Conservation (phyloP, 2,888 invertebrate species). For the Cantharis rufa region DNA sequence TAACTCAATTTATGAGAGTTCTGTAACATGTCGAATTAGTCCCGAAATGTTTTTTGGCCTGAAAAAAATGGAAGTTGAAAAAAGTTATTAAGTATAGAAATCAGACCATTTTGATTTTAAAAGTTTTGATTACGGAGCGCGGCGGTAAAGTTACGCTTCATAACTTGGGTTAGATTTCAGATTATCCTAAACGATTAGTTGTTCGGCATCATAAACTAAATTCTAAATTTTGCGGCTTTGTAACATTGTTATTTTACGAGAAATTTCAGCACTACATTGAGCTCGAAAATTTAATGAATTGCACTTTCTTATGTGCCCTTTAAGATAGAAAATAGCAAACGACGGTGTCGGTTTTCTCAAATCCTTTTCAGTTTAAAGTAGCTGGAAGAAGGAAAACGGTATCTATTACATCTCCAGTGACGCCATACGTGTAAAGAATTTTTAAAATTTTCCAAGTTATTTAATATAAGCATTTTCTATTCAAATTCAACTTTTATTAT, state of each 20-base stretch:
- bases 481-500: background rate
- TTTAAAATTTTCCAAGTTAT: background rate
- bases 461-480: background rate
- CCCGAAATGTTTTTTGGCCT: background rate
- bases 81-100: background rate
- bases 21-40: background rate
- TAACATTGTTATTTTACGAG: slow-evolving; percentile 16
- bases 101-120: background rate
- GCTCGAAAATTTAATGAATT: slow-evolving; percentile 23
- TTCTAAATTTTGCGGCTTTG: slow-evolving; percentile 20
- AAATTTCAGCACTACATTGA: slow-evolving; percentile 7
- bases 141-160: background rate
- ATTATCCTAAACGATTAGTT: slow-evolving; percentile 9
- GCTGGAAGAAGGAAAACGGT: slow-evolving; percentile 3
- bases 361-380: slow-evolving; percentile 1
- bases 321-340: slow-evolving; percentile 12
- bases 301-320: slow-evolving; percentile 11
- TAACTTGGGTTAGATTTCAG: background rate
- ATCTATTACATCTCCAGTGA: background rate
- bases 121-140: background rate
- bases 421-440: slow-evolving; percentile 6
- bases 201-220: slow-evolving; percentile 15
- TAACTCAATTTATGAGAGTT: background rate
- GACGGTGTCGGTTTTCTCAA: slow-evolving; percentile 6
- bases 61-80: background rate